Evolutionary conservation across 2,113 vertebrate species (phyloP).

Genomic region (Epinephelus lanceolatus): DNA sequence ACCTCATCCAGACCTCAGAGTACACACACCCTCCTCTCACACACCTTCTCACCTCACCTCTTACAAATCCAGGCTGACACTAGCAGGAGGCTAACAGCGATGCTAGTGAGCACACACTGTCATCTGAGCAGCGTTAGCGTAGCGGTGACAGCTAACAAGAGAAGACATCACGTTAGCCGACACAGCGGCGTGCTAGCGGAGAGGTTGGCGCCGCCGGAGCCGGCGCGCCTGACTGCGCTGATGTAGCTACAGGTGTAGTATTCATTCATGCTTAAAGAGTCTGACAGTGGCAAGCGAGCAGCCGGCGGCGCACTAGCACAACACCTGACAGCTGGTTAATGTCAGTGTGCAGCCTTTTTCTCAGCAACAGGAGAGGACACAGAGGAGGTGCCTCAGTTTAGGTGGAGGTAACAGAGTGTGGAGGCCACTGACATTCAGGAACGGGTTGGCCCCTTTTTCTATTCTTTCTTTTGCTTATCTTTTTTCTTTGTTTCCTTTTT

Average conservation of each 20-base stretch:
- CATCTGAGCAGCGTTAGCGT: slow-evolving; percentile 28
- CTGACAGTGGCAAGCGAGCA: slow-evolving; percentile 54
- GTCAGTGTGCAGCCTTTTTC: slow-evolving; percentile 42
- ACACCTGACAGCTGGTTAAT: slow-evolving; percentile 70
- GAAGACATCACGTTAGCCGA: slow-evolving; percentile 68
- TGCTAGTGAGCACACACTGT: slow-evolving; percentile 51
- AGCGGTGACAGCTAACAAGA: slow-evolving; percentile 69
- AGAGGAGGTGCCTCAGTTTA: slow-evolving; percentile 7
- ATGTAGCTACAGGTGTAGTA: slow-evolving; percentile 73
- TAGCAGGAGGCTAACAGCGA: slow-evolving; percentile 66
- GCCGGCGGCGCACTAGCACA: slow-evolving; percentile 47
- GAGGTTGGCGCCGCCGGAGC: slow-evolving; percentile 7
- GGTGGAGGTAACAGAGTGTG: slow-evolving; percentile 18
- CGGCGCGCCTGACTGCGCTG: slow-evolving; percentile 37
- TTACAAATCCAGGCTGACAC: slow-evolving; percentile 59
- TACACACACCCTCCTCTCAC: slow-evolving; percentile 1
- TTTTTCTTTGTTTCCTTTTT: too few species aligned
- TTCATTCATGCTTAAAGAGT: slow-evolving; percentile 69
- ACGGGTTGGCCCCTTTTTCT: not conserved
- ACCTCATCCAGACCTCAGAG: slow-evolving; percentile 6
- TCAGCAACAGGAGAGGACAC: slow-evolving; percentile 26
- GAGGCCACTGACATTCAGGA: slow-evolving; percentile 17
- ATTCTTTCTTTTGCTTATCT: too few species aligned
- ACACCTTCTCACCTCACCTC: not conserved
- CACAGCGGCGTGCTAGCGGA: slow-evolving; percentile 27